phyloP scores from a whole-genome alignment of 2,113 vertebrate genomes.

The Merops nubicus region DNA sequence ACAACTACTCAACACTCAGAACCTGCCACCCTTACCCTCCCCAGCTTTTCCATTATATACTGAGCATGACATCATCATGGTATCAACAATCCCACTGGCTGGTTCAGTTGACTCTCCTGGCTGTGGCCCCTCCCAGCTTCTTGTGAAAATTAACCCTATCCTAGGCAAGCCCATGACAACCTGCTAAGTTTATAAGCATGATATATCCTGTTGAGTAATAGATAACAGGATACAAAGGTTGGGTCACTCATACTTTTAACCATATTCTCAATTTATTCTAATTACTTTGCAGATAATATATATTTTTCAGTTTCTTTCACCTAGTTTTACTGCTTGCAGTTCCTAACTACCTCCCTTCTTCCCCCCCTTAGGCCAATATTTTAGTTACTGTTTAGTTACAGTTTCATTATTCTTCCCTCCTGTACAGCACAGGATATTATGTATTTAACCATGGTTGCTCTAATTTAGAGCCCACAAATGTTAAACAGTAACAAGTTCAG shows the following conservation, averaged over 20 bases:
- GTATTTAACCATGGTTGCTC: not conserved
- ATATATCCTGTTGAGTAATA: not conserved
- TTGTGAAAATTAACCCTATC: too few species aligned
- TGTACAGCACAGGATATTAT: not conserved
- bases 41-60: not conserved
- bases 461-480: not conserved
- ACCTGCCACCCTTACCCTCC: not conserved
- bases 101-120: too few species aligned
- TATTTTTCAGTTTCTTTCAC: not conserved
- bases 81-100: not conserved
- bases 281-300: not conserved
- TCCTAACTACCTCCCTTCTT: not conserved
- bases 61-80: not conserved
- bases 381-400: not conserved
- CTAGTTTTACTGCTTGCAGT: not conserved
- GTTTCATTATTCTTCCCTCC: not conserved
- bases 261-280: not conserved
- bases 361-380: not conserved
- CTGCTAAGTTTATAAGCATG: not conserved
- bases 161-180: not conserved
- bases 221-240: not conserved
- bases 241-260: not conserved
- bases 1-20: not conserved
- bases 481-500: not conserved
- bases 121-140: too few species aligned